Percentiles rank a stretch among this genome's conserved stretches.
Conservation (phyloP, 2,797 vertebrate species). For the Rhinella marina region DNA sequence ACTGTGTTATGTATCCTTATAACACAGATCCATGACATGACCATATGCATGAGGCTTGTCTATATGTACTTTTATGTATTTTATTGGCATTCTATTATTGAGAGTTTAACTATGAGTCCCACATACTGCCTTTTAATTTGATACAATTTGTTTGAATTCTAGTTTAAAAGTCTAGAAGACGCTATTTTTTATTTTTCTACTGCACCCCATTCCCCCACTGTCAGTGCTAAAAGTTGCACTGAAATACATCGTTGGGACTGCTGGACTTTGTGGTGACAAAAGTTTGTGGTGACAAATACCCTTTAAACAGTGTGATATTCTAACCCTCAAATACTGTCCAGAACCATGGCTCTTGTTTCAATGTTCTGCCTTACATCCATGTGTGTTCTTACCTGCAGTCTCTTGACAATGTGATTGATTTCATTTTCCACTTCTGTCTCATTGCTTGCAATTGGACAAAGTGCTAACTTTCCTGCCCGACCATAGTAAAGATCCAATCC, state of each 20-base stretch:
- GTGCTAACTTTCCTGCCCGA: conserved; percentile 82
- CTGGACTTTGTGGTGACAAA: no score
- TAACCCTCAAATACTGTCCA: background rate
- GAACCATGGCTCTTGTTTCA: background rate
- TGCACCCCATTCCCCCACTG: no score
- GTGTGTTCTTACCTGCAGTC: conserved; percentile 82
- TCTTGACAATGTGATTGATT: conserved; percentile 85
- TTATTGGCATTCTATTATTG: no score
- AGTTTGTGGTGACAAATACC: no score
- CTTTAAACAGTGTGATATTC: background rate
- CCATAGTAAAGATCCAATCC: conserved; percentile 90
- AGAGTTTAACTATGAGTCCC: background rate
- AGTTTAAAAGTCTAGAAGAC: no score
- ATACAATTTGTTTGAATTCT: background rate
- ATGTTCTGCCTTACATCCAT: background rate
- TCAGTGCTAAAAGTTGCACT: no score
- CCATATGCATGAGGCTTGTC: no score
- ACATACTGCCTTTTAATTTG: background rate
- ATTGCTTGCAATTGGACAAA: conserved; percentile 72
- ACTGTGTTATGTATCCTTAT: no score
- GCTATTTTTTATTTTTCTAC: no score
- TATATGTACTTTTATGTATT: no score
- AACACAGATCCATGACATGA: no score
- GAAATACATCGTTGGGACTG: no score
- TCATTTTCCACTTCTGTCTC: conserved; percentile 79